Evolutionary conservation across 2,797 vertebrate genomes (phyloP), one percentile per base, ranked within the genome.

Genomic region (Ctenochaetus hawaiiensis): DNA sequence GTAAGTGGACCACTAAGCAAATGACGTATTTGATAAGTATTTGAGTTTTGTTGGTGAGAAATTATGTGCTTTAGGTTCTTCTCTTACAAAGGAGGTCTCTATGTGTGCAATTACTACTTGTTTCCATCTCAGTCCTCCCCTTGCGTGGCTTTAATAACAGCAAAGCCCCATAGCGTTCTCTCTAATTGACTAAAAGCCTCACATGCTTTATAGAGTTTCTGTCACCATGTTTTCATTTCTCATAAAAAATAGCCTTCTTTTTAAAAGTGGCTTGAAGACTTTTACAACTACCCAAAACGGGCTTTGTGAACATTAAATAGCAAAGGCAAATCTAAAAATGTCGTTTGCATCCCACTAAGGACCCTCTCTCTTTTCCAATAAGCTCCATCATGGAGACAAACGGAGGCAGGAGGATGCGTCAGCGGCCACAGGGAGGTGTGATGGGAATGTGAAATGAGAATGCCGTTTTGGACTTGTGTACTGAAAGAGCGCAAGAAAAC

Each of bases 181-280:
- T 89, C 90, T 94, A 95, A 95, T 95, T 92, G 92, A 93, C 93
- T 95, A 95, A 95, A 95, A 95, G 95, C 94, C 87, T 91, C 83
- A 84, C 85, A 82, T 86, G 78, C 91, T 95, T 95, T 94, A 95
- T 95, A 87, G 94, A 95, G 92, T 94, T 94, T 95, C 90, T 93
- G 91, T 90, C 87, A 88, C 86, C 84, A 88, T 91, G 86, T 94
- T 95, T 94, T 92, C 90, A 85, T 92, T 93, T 94, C 94, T 94
- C 85, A 86, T 95, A 30, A 94, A 95, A 95, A 93, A 90, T 8
- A 6, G 84, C 70, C 77, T 91, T 82, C 86, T 88, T 89, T 89
- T 93, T 90, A 86, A 93, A 93, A 93, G 86, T 79, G 82, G 69
- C 89, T 87, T 34, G 34, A 68, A 68, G 86, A 87, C 81, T 93